Evolutionary conservation across 2,797 vertebrate genomes (phyloP), one percentile per base, ranked within the genome.

Genomic region (Thalassophryne amazonica): DNA sequence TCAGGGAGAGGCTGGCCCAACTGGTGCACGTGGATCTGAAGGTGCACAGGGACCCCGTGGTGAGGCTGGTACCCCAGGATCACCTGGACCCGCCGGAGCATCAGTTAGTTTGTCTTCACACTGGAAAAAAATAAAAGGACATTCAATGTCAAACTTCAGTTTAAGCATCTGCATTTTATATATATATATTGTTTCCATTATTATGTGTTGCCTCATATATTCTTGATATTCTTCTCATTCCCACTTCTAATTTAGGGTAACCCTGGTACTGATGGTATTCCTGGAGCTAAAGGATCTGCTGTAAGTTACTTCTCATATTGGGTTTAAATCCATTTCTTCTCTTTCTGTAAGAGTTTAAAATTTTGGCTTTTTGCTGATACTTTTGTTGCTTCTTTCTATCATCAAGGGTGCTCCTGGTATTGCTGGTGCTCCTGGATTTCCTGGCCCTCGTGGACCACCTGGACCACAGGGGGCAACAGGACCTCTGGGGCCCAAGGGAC

Each of bases 341-440:
- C 16, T 46, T 42, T 11, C 12, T 35, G 15, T 49, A 35, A n/a
- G 29, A 13, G 30, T 41, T 30, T 4, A 55, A 3, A 6, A 3
- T 41, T 52, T 54, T 42, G 14, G 17, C 38, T 37, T 49, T 11
- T 20, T 18, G 50, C 28, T 70, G 3, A 74, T 6, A n/a, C n/a
- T 41, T 24, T 19, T 9, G 4, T 23, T 55, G 1, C 36, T 2
- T 38, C 20, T 23, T 10, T 69, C 10, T 15, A 19, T 8, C 24
- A 36, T 68, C 12, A 50, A 98, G 96, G 96, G 96, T 7, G 93
- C 45, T 73, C 40, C 96, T 33, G 96, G 96, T 62, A 98, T 98
- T 80, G 93, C 95, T 61, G 96, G 96, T n/a, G 96, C 96, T 53
- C 96, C 96, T 34, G 96, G 96, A 56, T 98, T 98, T 77, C 96